Conservation (phyloP, 2,797 vertebrate genomes). For the Otolemur crassicaudatus region DNA sequence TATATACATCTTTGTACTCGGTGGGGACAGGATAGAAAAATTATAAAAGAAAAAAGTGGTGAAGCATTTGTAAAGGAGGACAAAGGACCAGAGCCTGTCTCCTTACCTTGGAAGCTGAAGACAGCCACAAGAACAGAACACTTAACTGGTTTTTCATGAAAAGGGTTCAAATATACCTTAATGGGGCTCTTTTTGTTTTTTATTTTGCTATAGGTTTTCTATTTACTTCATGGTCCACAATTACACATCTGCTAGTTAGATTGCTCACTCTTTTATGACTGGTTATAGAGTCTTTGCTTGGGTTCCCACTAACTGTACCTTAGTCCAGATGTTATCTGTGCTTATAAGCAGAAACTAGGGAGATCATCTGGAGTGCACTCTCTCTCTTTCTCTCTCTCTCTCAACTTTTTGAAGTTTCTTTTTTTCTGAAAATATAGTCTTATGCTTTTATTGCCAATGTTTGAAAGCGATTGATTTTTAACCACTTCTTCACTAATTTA, state of each 20-base stretch:
- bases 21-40: too few species aligned
- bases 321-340: neutral
- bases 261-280: neutral
- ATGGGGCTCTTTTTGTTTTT: neutral
- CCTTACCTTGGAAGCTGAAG: too few species aligned
- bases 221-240: neutral
- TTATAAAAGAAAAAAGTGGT: too few species aligned
- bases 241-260: neutral
- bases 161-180: neutral
- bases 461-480: neutral
- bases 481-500: neutral
- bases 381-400: neutral
- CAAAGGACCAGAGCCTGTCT: too few species aligned
- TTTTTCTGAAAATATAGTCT: neutral
- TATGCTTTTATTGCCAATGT: neutral
- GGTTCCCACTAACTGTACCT: neutral
- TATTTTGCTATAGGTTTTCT: neutral
- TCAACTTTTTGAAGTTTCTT: neutral
- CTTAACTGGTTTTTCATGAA: neutral
- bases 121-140: too few species aligned
- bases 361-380: neutral
- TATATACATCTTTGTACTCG: neutral
- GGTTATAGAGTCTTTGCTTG: neutral
- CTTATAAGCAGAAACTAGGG: neutral
- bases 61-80: too few species aligned